Base-by-base conservation (phyloP, 2,797 vertebrate genomes). In the Chromis chromis region DNA sequence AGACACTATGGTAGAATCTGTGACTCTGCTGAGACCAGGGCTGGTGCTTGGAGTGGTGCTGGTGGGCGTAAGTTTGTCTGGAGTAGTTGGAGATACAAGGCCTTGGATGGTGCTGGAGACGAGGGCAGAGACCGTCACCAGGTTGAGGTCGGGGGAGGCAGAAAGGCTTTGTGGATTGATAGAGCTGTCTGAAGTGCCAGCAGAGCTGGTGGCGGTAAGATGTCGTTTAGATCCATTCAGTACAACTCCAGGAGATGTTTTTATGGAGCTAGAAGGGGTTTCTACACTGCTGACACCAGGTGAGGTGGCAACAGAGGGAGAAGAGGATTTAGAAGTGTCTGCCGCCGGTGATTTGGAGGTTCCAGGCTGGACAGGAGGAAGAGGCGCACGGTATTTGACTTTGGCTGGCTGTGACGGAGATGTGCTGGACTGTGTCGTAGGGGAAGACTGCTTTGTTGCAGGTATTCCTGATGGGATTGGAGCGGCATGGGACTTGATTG, bases 341-440 rank as follows among this genome's bases (percentile, higher is more conserved):
- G 6, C n/a, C 11, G 31, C 9, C 0, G 28, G 1, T 27, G 69
- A 48, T 16, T 22, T 71, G 19, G 64, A 61, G 25, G 19, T 21
- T 61, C 40, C 66, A 16, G 9, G n/a, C 22, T 74, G 82, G 19
- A 56, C 60, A 0, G 92, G 91, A 44, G 91, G 90, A 36, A 14
- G 85, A 25, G 92, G 91, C 60, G 92, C 91, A 4, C 58, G 88
- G 53, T 87, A 89, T 74, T 93, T 93, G 53, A 85, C 53, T 52
- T 84, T 91, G 50, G 22, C 7, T 14, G 48, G 6, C 27, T 83
- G 66, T 1, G 79, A 50, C 28, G 59, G 69, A 27, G 70, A 40
- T 5, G 54, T 17, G 22, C 9, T 21, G 24, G 68, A 13, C 52
- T 53, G 71, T 12, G 71, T 3, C 44, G 65, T 1, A 1, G 84